A percentile compares a stretch with the other conserved stretches of the same genome.
These are phyloP conservation scores for Actinemys pallida DNA, from an alignment of 2,113 vertebrate species.

Conservation along the genomic window DNA sequence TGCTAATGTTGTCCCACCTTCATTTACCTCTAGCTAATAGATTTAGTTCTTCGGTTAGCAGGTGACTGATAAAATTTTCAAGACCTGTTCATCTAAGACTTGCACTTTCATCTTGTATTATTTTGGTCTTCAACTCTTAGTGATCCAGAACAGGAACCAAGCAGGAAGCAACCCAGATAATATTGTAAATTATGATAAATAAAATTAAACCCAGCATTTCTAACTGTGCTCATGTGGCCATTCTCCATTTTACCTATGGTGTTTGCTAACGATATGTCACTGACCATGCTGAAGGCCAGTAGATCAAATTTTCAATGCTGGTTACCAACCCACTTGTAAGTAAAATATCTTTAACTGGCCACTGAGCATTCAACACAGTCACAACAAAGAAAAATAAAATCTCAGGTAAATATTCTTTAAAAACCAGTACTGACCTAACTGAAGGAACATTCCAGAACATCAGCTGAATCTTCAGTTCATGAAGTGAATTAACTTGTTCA, in stretches of 20 bases:
- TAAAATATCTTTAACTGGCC: background rate
- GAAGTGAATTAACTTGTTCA: background rate
- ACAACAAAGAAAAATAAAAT: background rate
- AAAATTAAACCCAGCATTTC: background rate
- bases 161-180: background rate
- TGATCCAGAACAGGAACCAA: background rate
- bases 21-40: background rate
- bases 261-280: background rate
- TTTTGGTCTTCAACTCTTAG: background rate
- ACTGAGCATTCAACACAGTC: background rate
- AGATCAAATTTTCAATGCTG: background rate
- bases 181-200: background rate
- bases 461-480: background rate
- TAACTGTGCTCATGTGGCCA: background rate
- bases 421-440: background rate
- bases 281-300: background rate
- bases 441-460: background rate
- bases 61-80: background rate
- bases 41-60: background rate
- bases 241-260: background rate
- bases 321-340: background rate
- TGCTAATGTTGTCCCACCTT: background rate
- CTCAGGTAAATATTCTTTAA: rapidly evolving
- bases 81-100: background rate
- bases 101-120: background rate